Evolutionary conservation across 2,113 vertebrate species (phyloP), one percentile per base, ranked within the genome.

Genomic region (Gobio gobio): DNA sequence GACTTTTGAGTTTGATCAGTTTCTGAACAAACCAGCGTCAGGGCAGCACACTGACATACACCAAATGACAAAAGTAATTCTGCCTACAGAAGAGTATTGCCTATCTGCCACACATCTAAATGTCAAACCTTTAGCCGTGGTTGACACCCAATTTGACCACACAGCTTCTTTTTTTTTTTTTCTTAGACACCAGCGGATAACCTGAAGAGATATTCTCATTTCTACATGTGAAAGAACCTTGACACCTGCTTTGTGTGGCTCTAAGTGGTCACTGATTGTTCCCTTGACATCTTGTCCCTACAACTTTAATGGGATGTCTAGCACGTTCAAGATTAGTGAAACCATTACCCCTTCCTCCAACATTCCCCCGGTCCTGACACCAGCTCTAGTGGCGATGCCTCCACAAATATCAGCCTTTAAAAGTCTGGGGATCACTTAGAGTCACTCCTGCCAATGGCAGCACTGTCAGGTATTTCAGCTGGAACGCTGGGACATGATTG

Each of bases 241-340:
- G 79, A 70, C 73, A 75, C 75, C 64, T 89, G 83, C 74, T 87
- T 83, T 87, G 83, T 83, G 40, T 26, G 26, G 64, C 78, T 86
- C 36, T 89, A 83, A 89, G 74, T 85, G 85, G 72, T 70, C 56
- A 78, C 68, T 85, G 88, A 89, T 89, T 89, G 83, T 87, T 78
- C 68, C 64, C 84, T 82, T 82, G 85, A 83, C 87, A 78, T 83
- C 64, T 74, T 66, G 83, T 85, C 66, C 83, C 88, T 83, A 76
- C 83, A 78, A 61, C 88, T 85, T 76, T 78, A 89, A 85, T 78
- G 70, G 79, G 68, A 83, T 83, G 79, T 83, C 85, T 85, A 63
- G 78, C 83, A 85, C 68, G 47, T 81, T 40, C 36, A 72, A 74
- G 78, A 82, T 83, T 85, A 86, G 81, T 86, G 63, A 88, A 84